These are phyloP conservation scores for Vanessa atalanta DNA, from an alignment of 1,140 invertebrate species.

Conservation along the genomic window DNA sequence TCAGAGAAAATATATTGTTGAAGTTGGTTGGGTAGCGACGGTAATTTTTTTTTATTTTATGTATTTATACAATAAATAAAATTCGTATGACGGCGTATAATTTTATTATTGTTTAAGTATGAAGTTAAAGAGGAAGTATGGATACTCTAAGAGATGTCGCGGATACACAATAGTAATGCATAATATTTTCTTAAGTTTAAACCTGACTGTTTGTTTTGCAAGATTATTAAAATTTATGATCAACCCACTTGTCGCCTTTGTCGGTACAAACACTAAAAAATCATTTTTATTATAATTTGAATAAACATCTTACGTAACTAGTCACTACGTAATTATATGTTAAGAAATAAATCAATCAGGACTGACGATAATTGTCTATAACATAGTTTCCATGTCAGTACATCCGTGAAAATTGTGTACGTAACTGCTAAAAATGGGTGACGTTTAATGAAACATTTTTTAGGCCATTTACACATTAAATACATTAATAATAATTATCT, in stretches of 20 bases:
- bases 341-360: constrained; percentile 41
- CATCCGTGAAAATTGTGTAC: constrained; percentile 19
- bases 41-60: too few species aligned
- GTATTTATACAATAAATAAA: too few species aligned
- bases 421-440: background rate
- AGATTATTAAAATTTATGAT: constrained; percentile 48
- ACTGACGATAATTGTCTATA: constrained; percentile 44
- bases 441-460: background rate
- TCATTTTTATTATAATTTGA: constrained; percentile 45
- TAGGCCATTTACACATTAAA: background rate
- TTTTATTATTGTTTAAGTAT: too few species aligned
- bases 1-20: too few species aligned
- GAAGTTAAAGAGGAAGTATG: too few species aligned
- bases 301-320: constrained; percentile 24
- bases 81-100: too few species aligned
- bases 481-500: constrained; percentile 24
- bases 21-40: too few species aligned
- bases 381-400: constrained; percentile 45
- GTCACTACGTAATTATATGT: too few species aligned
- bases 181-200: background rate
- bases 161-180: too few species aligned
- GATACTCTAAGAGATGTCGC: too few species aligned
- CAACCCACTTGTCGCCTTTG: constrained; percentile 52
- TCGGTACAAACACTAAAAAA: constrained; percentile 44
- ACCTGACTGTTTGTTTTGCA: constrained; percentile 37